These are phyloP conservation scores for Cyanoliseus patagonus DNA, from an alignment of 2,113 vertebrate genomes.

Conservation along the genomic window DNA sequence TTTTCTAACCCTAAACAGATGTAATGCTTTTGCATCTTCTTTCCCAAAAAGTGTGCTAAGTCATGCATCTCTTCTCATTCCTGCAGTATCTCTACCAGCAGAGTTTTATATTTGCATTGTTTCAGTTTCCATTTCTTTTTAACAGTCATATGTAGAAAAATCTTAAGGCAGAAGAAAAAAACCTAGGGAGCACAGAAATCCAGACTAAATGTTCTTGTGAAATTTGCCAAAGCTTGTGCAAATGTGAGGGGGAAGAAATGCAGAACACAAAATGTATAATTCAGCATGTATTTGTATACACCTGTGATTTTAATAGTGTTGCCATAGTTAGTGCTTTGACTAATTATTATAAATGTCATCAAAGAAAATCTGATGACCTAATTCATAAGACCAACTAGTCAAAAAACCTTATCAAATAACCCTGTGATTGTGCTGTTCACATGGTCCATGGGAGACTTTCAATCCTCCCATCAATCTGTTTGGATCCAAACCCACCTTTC, in stretches of 20 bases:
- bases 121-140: not conserved
- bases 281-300: not conserved
- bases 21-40: not conserved
- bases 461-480: not conserved
- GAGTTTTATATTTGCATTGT: not conserved
- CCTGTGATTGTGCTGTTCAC: not conserved
- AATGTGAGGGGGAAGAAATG: not conserved
- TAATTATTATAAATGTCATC: not conserved
- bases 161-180: not conserved
- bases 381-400: not conserved
- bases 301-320: not conserved
- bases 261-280: not conserved
- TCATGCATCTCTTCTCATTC: not conserved
- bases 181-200: not conserved
- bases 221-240: not conserved
- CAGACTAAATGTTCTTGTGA: not conserved
- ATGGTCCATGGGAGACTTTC: not conserved
- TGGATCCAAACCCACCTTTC: not conserved
- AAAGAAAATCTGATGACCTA: not conserved
- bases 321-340: not conserved
- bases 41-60: not conserved
- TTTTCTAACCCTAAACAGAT: not conserved
- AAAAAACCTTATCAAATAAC: not conserved
- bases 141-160: not conserved
- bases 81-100: not conserved